Evolutionary conservation across 2,113 vertebrate genomes (phyloP).

Genomic region (Mirounga angustirostris): DNA sequence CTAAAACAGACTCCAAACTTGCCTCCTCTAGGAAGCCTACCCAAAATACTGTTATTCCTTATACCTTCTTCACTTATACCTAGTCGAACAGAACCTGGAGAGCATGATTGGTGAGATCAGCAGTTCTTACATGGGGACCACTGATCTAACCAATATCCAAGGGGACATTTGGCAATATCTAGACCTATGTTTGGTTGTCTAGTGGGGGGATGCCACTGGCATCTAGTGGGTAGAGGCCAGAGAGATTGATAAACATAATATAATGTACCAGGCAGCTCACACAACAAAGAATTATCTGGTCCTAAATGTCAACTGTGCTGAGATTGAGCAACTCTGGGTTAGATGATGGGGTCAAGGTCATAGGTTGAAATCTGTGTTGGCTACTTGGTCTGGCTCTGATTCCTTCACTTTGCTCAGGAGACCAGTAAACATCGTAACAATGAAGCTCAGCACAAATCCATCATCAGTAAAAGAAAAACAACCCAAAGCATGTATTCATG

Average conservation of each 20-base stretch:
- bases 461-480: slow-evolving; percentile 18
- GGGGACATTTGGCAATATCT: neutral
- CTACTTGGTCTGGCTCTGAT: neutral
- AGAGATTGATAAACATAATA: neutral
- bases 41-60: neutral
- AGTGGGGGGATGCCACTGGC: neutral
- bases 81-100: neutral
- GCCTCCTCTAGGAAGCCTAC: neutral
- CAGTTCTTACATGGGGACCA: neutral
- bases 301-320: neutral
- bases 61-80: neutral
- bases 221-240: neutral
- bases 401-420: slow-evolving; percentile 4
- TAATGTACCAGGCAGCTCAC: neutral
- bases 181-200: neutral
- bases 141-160: neutral
- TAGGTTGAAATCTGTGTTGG: neutral
- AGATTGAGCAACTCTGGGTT: neutral
- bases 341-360: neutral
- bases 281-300: neutral
- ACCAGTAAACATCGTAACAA: neutral
- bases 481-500: neutral
- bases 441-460: neutral
- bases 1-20: slow-evolving; percentile 24
- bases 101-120: neutral